These are phyloP conservation scores for Sebastes itinus DNA, from an alignment of 2,797 vertebrate species.

Conservation along the genomic window DNA sequence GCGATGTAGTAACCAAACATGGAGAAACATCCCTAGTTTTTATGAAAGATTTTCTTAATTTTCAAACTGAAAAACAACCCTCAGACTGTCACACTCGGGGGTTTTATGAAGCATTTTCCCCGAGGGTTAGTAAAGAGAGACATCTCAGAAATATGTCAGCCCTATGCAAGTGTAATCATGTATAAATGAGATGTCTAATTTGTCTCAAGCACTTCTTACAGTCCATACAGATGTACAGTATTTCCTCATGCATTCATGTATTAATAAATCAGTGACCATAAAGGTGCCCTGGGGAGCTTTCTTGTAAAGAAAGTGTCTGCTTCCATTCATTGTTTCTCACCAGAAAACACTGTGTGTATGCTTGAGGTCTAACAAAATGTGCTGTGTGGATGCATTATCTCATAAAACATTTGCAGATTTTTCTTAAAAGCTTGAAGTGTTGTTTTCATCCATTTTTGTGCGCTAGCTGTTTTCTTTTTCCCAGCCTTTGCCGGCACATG, in stretches of 20 bases:
- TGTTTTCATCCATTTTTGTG: neutral
- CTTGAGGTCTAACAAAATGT: neutral
- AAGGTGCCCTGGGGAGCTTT: neutral
- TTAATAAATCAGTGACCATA: neutral
- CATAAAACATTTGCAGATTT: neutral
- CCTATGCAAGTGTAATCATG: neutral
- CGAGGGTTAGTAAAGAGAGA: neutral
- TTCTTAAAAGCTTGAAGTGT: neutral
- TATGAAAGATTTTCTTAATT: neutral
- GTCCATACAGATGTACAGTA: neutral
- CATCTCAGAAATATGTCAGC: neutral
- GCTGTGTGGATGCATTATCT: neutral
- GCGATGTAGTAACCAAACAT: conserved; percentile 10
- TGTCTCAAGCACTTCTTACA: neutral
- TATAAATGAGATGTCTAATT: neutral
- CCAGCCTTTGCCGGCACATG: neutral
- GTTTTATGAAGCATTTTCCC: neutral
- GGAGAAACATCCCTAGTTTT: neutral
- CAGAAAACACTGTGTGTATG: neutral
- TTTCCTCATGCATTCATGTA: neutral
- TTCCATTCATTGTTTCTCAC: neutral
- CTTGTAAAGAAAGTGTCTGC: neutral
- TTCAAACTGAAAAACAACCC: neutral
- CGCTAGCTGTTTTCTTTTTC: neutral
- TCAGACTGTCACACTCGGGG: neutral